Percentiles rank a stretch among this genome's conserved stretches.
Evolutionary conservation across 2,797 vertebrate species (phyloP).

Genomic region (Phalanger gymnotis): DNA sequence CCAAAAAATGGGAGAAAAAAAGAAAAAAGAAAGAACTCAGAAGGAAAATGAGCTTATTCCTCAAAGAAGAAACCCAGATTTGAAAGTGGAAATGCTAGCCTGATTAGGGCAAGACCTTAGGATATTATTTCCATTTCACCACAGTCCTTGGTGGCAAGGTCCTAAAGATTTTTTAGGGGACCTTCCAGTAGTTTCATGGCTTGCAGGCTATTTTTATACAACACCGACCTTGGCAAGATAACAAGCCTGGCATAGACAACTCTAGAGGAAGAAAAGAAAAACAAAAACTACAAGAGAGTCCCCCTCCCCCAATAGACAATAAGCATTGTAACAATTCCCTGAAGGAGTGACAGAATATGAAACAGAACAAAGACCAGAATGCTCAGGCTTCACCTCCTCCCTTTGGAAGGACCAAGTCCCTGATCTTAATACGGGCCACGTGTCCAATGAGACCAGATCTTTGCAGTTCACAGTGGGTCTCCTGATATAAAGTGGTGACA

Average conservation of each 20-base stretch:
- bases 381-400: background rate
- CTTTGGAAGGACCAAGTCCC: background rate
- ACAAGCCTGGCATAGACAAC: background rate
- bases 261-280: background rate
- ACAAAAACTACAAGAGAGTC: background rate
- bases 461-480: background rate
- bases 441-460: background rate
- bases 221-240: background rate
- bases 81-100: background rate
- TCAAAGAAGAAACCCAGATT: background rate
- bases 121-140: background rate
- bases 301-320: background rate
- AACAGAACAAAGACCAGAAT: slow-evolving; percentile 6
- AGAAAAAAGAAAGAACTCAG: background rate
- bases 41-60: background rate
- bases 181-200: background rate
- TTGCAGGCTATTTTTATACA: background rate
- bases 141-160: background rate
- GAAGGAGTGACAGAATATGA: slow-evolving; percentile 54
- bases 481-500: background rate
- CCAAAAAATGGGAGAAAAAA: background rate
- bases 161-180: background rate
- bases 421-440: background rate
- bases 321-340: background rate
- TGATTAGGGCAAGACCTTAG: background rate